These are phyloP conservation scores for Agelaius tricolor DNA, from an alignment of 2,113 vertebrate genomes.

Conservation along the genomic window DNA sequence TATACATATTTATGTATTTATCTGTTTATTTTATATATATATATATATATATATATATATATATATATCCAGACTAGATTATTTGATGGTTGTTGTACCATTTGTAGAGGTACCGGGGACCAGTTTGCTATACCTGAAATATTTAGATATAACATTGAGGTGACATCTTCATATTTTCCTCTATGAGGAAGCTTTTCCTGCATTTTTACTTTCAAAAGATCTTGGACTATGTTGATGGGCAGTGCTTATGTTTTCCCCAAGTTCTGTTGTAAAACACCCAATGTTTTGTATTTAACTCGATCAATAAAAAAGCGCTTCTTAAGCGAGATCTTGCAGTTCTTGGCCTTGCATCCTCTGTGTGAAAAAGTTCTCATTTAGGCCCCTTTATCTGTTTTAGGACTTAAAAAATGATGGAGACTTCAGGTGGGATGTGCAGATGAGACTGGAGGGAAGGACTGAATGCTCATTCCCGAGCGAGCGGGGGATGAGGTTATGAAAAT, in stretches of 20 bases:
- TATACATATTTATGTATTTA: neutral
- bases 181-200: neutral
- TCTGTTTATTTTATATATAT: neutral
- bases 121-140: neutral
- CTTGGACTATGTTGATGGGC: neutral
- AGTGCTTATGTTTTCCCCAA: neutral
- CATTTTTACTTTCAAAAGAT: neutral
- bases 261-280: neutral
- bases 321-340: neutral
- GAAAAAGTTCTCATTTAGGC: neutral
- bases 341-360: neutral
- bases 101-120: neutral
- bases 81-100: neutral
- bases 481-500: neutral
- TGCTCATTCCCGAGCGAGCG: neutral
- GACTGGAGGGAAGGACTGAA: neutral
- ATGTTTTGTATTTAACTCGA: neutral
- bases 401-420: neutral
- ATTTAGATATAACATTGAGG: neutral
- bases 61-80: neutral
- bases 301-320: neutral
- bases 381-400: neutral
- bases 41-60: neutral
- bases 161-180: neutral
- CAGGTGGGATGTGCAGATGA: neutral